Base-by-base conservation (phyloP, 2,797 vertebrate genomes). In the Accipiter superciliosus region DNA sequence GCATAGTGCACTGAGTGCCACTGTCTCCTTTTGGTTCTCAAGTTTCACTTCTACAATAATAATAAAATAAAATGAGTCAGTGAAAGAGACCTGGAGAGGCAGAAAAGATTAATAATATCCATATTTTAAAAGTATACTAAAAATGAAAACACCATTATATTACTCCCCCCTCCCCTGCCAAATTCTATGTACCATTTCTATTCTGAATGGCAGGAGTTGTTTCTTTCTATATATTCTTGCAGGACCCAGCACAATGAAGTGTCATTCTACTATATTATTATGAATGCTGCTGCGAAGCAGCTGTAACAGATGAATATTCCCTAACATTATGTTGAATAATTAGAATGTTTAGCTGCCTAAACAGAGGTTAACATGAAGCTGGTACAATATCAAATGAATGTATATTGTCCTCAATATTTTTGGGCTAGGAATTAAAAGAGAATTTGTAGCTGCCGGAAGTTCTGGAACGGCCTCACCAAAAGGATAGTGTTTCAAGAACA, bases 401-500 rank as follows among this genome's bases (percentile, higher is more conserved):
- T 82, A 58, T n/a, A 77, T 59, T 49, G 39, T 70, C 70, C 44
- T 70, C 44, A 70, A 4, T 90, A 87, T 93, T 94, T 89, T 89
- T 63, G 63, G 90, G 63, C n/a, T 35, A 89, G 78, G 76, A 90
- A 87, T 89, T 87, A 83, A 63, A 89, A 79, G 39, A 76, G 1
- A 29, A 44, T 77, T 85, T 70, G 71, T 80, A 62, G 59, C 59
- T 93, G 74, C 79, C 84, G 87, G 35, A 73, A 90, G 21, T 77
- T 94, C 71, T 89, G 74, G 81, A 89, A 87, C 85, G 47, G 83
- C 82, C 47, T 83, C 67, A 77, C 50, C 58, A n/a, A 83, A 83
- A 89, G 50, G 74, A 67, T 77, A 71, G 6, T 31, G 15, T 96
- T 95, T 91, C 92, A 93, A 87, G 52, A 85, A 47, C 78, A 94